Percentiles rank a stretch among this genome's conserved stretches.
Evolutionary conservation across 2,113 vertebrate species (phyloP).

Genomic region (Ceyx cyanopectus): DNA sequence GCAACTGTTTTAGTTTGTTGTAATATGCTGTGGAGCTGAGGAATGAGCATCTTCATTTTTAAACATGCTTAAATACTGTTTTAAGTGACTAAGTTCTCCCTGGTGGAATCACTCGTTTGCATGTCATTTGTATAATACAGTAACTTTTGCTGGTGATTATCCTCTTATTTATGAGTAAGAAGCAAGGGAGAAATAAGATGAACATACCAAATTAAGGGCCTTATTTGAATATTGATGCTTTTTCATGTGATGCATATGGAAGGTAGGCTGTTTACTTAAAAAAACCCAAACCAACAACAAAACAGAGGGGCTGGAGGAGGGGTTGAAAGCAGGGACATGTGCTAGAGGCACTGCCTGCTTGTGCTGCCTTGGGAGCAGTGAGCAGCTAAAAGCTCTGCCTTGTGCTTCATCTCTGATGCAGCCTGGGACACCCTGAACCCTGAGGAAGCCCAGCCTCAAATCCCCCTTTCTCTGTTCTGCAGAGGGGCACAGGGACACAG

Average conservation of each 20-base stretch:
- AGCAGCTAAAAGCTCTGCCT: not conserved
- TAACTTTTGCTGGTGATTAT: not conserved
- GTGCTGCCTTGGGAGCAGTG: fast-evolving
- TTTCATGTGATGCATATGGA: not conserved
- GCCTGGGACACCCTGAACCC: not conserved
- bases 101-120: not conserved
- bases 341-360: not conserved
- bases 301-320: too few relatives aligned
- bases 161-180: not conserved
- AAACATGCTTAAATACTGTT: not conserved
- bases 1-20: not conserved
- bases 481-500: not conserved
- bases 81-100: not conserved
- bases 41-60: not conserved
- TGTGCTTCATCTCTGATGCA: not conserved
- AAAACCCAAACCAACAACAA: not conserved
- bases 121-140: not conserved
- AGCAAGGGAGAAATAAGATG: not conserved
- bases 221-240: not conserved
- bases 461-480: fast-evolving
- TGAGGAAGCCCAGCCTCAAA: too few relatives aligned
- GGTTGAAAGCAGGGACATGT: not conserved
- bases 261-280: not conserved
- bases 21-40: not conserved
- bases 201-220: not conserved